Evolutionary conservation across 2,113 vertebrate species (phyloP).

Genomic region (Uropsilus gracilis): DNA sequence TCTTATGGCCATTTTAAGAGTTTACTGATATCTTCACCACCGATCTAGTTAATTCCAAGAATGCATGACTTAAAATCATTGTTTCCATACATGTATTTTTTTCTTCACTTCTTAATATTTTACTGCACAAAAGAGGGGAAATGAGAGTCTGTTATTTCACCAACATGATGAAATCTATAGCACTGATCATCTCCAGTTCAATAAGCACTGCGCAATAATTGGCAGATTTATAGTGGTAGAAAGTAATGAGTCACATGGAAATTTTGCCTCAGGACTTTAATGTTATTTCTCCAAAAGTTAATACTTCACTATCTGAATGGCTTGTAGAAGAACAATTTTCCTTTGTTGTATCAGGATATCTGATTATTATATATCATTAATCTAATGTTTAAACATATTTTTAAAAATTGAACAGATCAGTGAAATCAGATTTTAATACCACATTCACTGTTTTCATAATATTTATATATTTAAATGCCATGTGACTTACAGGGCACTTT

Average conservation of each 20-base stretch:
- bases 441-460: background rate
- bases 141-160: background rate
- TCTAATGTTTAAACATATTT: background rate
- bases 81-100: background rate
- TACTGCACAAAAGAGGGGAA: background rate
- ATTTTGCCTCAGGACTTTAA: background rate
- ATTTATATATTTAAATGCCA: background rate
- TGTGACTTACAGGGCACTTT: background rate
- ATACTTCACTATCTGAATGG: conserved; percentile 16
- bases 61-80: background rate
- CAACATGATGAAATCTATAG: background rate
- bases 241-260: background rate
- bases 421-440: background rate
- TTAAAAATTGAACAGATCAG: background rate
- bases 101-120: conserved; percentile 31
- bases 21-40: background rate
- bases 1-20: background rate
- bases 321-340: background rate
- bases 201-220: conserved; percentile 11
- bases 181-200: background rate
- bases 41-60: background rate
- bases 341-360: background rate
- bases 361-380: background rate
- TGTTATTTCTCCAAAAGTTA: conserved; percentile 22
- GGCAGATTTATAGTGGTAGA: background rate